phyloP scores from a whole-genome alignment of 53 echinoderm and acorn worm species.

The Mesocentrotus franciscanus region DNA sequence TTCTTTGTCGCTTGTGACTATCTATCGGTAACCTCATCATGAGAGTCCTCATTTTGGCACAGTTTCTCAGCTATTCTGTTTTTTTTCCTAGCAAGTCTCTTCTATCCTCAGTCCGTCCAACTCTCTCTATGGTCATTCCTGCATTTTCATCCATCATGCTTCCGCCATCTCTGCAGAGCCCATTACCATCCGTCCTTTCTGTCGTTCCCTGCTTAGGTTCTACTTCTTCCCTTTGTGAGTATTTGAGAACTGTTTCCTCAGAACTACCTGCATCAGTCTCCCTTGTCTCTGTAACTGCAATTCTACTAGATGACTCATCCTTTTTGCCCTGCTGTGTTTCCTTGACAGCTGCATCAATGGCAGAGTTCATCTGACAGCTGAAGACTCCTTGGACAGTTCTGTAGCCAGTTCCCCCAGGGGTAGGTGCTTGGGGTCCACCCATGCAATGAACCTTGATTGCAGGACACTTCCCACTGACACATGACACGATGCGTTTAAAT shows the following conservation, averaged over 20 bases:
- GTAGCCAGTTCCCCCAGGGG: conserved; percentile 52
- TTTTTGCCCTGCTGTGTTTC: conserved; percentile 41
- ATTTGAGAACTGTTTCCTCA: not conserved
- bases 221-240: not conserved
- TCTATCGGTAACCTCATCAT: not conserved
- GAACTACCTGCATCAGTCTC: not conserved
- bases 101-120: not conserved
- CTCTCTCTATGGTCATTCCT: not conserved
- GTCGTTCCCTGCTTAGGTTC: not conserved
- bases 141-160: not conserved
- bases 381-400: conserved; percentile 38
- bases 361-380: not conserved
- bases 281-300: not conserved
- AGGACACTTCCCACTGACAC: conserved; percentile 59
- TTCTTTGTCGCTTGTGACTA: conserved; percentile 11
- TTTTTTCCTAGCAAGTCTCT: conserved; percentile 34
- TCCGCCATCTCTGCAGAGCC: not conserved
- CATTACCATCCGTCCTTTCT: not conserved
- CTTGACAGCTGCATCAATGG: not conserved
- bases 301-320: not conserved
- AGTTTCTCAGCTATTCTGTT: not conserved
- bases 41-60: not conserved
- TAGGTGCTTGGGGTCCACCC: conserved; percentile 68
- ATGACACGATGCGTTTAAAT: conserved; percentile 66
- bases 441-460: conserved; percentile 70